Base-by-base conservation (phyloP, 1,140 invertebrate genomes). In the Hycleus phaleratus region DNA sequence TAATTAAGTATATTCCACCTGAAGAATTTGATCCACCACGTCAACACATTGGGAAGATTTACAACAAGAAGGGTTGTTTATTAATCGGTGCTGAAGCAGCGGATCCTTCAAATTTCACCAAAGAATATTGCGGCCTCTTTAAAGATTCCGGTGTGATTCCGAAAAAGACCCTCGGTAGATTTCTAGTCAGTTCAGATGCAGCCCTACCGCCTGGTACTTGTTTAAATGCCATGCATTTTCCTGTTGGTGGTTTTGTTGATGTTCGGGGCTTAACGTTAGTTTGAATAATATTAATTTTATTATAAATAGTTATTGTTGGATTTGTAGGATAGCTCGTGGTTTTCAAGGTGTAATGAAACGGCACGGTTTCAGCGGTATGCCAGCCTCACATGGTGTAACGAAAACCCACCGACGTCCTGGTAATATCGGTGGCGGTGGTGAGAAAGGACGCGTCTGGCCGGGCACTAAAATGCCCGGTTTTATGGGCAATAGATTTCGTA, bases 291-390 rank as follows among this genome's bases (percentile, higher is more conserved):
- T 7, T 45, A 45, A 18, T 12, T 45, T 11, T 11, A 42, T 63
- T 53, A 3, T 46, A 57, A 18, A 43, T 64, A 42, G 51, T 48
- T 56, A 24, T 60, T 43, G 54, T 51, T 24, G 24, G 3, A 4
- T 56, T 73, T 78, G 39, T 67, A 94, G 91, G 3, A 85, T 94
- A 44, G 87, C 94, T 70, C 82, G 88, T 71, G 97, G 96, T n/a
- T 99, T 98, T 71, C 95, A 99, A 84, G 97, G 97, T 49, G 97
- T 97, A 0, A 90, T 98, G 78, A 97, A 93, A 77, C 80, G 96
- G 26, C 97, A 93, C 85, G 93, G 93, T 42, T 95, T 99, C 70
- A 88, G 91, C 71, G 97, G 97, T 56, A 87, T 91, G 82, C 93
- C 91, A 60, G 88, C 88, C 6, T 85, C 86, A 47, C 95, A 97